Base-by-base conservation (phyloP, 2,113 vertebrate genomes). In the Periophthalmodon schlosseri region DNA sequence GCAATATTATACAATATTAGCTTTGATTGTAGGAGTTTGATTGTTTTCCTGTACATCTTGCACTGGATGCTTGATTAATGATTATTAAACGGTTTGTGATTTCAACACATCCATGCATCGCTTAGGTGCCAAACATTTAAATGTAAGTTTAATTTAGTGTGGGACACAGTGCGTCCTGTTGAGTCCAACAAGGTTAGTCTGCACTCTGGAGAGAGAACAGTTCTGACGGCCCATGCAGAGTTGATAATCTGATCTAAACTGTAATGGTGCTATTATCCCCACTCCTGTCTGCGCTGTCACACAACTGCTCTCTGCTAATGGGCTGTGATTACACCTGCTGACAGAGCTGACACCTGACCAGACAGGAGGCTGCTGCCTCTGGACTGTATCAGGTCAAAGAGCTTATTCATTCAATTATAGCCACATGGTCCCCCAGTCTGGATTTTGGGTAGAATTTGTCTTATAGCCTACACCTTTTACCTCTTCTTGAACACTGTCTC, bases 181-280 rank as follows among this genome's bases (percentile, higher is more conserved):
- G 58, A 61, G 58, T 61, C 58, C 12, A 24, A 13, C 11, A 23
- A 5, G 2, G 39, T 28, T 21, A 14, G 23, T 18, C 18, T n/a
- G 18, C 52, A n/a, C 1, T 50, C 49, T 60, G 58, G 2, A 11
- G 39, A 44, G 39, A 61, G 24, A 8, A 18, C 24, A 15, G 60
- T 13, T 33, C 13, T 63, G 60, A 63, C 13, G 28, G 60, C 60
- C 5, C 60, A 28, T 63, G 60, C 60, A 63, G 28, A 63, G 60
- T 15, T 63, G 14, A 63, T 63, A 63, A 63, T 33, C 60, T 63
- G 60, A 63, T 63, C 39, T 44, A 44, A 23, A 58, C 12, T 58
- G 56, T 58, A 63, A 63, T 63, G 24, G 15, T 63, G 28, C 28
- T 63, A 63, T 63, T 63, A 63, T 33, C 60, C 60, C 24, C 7